Evolutionary conservation across 2,797 vertebrate genomes (phyloP), one percentile per base, ranked within the genome.

Genomic region (Urocyon cinereoargenteus): DNA sequence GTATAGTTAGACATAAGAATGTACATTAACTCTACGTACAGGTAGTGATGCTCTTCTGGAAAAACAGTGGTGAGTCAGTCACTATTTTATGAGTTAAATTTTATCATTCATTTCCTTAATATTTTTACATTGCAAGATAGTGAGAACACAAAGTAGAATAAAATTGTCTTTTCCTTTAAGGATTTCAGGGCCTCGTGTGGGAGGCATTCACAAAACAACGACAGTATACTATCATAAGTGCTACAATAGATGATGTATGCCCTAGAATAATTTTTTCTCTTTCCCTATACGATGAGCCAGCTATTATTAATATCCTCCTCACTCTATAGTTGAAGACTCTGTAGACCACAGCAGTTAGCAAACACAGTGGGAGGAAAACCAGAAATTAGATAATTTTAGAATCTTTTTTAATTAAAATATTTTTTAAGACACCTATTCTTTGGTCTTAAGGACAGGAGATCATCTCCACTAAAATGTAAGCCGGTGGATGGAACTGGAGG

Each of bases 211-310:
- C 3, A 45, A 57, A 55, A 59, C 57, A 66, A 96, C 61, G 78
- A 81, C 16, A 68, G 11, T 9, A 61, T 22, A 59, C 12, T 62
- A 11, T 72, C 6, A 1, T 49, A 72, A 66, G 2, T 88, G 22
- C 72, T 77, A 14, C 61, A 61, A 90, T 34, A 75, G 84, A 79
- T 59, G 84, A 79, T 49, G 4, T 3, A 18, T 78, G 7, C 31
- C 40, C 19, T 66, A 16, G 45, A 94, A 88, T 87, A 4, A 93
- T 91, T 91, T 91, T 91, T 86, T 91, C 12, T 91, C 57, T 77
- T 94, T 75, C 31, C 28, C 21, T 79, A 3, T 51, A 62, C 64
- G 26, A 84, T 75, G 31, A 70, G 8, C 7, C n/a, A 72, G 11
- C 16, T 87, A 62, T 78, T 89, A 53, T 68, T 72, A 88, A 83